Evolutionary conservation across 1,140 invertebrate genomes (phyloP), one percentile per base, ranked within the genome.

Genomic region (Zaprionus kolodkinae): DNA sequence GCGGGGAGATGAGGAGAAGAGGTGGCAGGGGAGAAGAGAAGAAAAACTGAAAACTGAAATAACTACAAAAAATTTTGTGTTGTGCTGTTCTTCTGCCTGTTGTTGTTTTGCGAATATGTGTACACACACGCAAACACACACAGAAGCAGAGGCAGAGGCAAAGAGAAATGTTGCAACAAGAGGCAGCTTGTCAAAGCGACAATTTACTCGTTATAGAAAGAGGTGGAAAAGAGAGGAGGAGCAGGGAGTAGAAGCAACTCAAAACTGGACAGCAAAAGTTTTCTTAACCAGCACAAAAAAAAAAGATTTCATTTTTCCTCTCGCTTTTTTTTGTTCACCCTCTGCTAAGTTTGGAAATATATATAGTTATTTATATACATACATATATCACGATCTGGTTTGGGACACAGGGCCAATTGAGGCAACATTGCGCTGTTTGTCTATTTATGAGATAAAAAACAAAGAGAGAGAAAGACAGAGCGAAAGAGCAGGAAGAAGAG

Each of bases 191-290:
- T 87, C 79, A 87, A 86, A 86, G 87, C 79, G 84, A 83, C 83
- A 87, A 87, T 83, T 88, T 83, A 88, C 83, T 88, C 76, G 84
- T 83, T 88, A 74, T 9, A 45, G 40, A n/a, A 45, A 27, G 33
- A 35, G 27, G 3, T 30, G n/a, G n/a, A n/a, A n/a, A n/a, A n/a
- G n/a, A 62, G 45, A 55, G 33, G 33, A 59, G 59, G 52, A 17
- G 7, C 3, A 15, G 2, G 15, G 4, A 10, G 11, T 6, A 25
- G 21, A 21, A 21, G 52, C 45, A 55, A 30, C 50, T n/a, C 54
- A 12, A 4, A 81, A 85, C 78, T 86, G 6, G 17, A 45, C 71
- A 27, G 12, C 52, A 30, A 55, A 55, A 55, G 36, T 40, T 40
- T 50, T 50, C 17, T 25, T 50, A 17, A 7, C 40, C 40, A 45